Base-by-base conservation (phyloP, 2,113 vertebrate species). In the Chinchilla lanigera region DNA sequence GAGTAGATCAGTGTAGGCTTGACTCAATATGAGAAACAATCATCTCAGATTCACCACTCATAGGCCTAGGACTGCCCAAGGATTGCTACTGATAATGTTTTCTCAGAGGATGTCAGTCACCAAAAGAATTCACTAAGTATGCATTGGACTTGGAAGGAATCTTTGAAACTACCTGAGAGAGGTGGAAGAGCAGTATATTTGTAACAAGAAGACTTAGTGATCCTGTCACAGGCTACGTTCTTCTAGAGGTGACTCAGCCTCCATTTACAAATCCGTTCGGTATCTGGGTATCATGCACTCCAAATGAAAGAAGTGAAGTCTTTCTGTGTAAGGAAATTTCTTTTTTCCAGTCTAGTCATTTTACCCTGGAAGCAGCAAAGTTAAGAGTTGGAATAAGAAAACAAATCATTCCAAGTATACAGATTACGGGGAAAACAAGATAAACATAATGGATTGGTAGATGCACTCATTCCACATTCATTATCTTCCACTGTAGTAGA, bases 311-410 rank as follows among this genome's bases (percentile, higher is more conserved):
- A 24, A 80, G 22, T 83, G 17, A 93, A 86, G 41, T 41, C 52
- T 91, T 93, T 63, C 28, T 12, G 5, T 63, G 58, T 71, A 85
- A 90, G 41, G 52, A 65, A 85, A 91, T 7, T 47, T 54, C 50
- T 63, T 81, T 94, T 90, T 80, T 61, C 26, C 54, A 89, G 16
- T 71, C 0, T 58, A 93, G 10, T 19, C 17, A 52, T 82, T 20
- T 82, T 93, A 60, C 73, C 71, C 38, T 71, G 19, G 14, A 94
- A 41, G 41, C 86, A 89, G 84, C 19, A 86, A 83, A 88, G 89
- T 47, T 47, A 35, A 93, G n/a, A 12, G 13, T 33, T 60, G 11
- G 19, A 78, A 22, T 60, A 71, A 93, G 54, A 89, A 87, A 73
- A 30, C 6, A 6, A 85, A 19, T 69, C 28, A 83, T 2, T n/a